Percentiles rank a stretch among this genome's conserved stretches.
These are phyloP conservation scores for Nycteola revayana DNA, from an alignment of 2,888 invertebrate genomes.

Conservation along the genomic window DNA sequence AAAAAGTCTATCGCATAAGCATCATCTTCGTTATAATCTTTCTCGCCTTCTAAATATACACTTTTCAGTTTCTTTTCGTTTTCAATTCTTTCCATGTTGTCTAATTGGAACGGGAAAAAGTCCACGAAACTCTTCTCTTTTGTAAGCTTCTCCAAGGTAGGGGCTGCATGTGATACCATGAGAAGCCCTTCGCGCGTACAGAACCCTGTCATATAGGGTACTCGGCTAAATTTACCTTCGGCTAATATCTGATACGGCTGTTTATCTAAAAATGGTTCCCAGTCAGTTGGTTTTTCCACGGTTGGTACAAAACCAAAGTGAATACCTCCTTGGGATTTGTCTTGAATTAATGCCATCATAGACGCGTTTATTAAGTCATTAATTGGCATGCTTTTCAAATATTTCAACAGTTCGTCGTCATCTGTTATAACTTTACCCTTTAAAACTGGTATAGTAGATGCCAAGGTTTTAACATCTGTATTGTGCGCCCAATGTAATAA, in stretches of 20 bases:
- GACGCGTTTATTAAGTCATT: constrained; percentile 55
- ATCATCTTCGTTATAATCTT: constrained; percentile 52
- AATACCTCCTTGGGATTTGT: constrained; percentile 55
- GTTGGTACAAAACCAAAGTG: constrained; percentile 77
- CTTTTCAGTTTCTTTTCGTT: constrained; percentile 51
- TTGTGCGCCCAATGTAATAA: constrained; percentile 73
- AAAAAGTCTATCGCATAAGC: constrained; percentile 69
- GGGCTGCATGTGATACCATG: constrained; percentile 36
- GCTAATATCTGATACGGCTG: constrained; percentile 57
- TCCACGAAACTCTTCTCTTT: constrained; percentile 50
- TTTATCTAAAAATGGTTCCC: constrained; percentile 68
- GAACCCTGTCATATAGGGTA: constrained; percentile 76
- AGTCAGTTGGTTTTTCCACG: constrained; percentile 58
- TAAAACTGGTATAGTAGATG: constrained; percentile 47
- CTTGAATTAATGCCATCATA: constrained; percentile 40
- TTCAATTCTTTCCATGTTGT: constrained; percentile 39
- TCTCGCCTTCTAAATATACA: constrained; percentile 68
- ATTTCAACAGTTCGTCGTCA: constrained; percentile 49
- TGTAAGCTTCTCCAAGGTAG: constrained; percentile 37
- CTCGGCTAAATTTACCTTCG: constrained; percentile 65
- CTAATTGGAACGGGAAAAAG: constrained; percentile 53
- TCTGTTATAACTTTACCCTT: constrained; percentile 42
- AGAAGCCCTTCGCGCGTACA: constrained; percentile 72
- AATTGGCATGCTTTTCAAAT: constrained; percentile 50
- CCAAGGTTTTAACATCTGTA: constrained; percentile 47